Conservation (phyloP, 2,113 vertebrate genomes). For the Plestiodon gilberti region DNA sequence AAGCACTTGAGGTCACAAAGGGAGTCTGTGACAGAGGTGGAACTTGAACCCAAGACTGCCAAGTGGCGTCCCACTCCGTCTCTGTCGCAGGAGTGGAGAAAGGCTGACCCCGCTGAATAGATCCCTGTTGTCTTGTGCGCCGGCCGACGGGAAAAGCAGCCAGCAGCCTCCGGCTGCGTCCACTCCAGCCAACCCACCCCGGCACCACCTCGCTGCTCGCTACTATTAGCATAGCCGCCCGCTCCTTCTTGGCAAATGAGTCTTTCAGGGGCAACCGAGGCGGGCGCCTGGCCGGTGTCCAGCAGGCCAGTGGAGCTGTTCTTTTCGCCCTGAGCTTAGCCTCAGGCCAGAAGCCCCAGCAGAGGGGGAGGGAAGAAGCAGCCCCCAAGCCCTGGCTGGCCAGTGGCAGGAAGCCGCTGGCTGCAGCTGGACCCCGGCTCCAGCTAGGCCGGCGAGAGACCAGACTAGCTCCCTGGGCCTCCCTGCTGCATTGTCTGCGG, state of each 20-base stretch:
- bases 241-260: background rate
- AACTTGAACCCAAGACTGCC: background rate
- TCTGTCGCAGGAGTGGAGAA: background rate
- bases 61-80: accelerated
- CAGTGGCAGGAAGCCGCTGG: background rate
- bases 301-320: conserved; percentile 29
- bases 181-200: background rate
- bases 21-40: background rate
- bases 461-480: background rate
- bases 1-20: background rate
- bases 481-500: background rate
- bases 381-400: background rate
- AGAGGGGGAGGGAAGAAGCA: background rate
- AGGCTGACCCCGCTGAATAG: background rate
- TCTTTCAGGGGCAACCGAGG: background rate
- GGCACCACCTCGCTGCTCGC: accelerated
- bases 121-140: no score
- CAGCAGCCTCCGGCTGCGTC: background rate
- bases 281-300: conserved; percentile 31
- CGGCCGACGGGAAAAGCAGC: background rate
- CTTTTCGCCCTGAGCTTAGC: conserved; percentile 60
- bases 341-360: conserved; percentile 58
- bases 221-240: background rate
- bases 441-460: background rate
- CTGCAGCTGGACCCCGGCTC: background rate